Base-by-base conservation (phyloP, 2,888 invertebrate genomes). In the Brenthis ino region DNA sequence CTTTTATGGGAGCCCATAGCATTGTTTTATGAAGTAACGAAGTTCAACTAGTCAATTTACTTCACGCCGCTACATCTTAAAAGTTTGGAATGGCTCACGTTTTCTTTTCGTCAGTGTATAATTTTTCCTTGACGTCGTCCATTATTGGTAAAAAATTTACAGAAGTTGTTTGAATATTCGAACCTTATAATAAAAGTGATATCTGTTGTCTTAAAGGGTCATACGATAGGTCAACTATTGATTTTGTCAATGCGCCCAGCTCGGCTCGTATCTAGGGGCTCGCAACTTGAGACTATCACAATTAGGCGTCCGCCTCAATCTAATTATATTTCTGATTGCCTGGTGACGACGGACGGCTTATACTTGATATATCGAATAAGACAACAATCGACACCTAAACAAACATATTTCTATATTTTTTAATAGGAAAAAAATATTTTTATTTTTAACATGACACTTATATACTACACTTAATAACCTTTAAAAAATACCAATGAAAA, bases 291-390 rank as follows among this genome's bases (percentile, higher is more conserved):
- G 90, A 89, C 87, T 86, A 80, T 85, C 85, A 89, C 91, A 91
- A 91, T 91, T 91, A 91, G 88, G 82, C 82, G 80, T 78, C 83
- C 83, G 85, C 84, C 88, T 86, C 86, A 83, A 91, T 89, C 87
- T 91, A 91, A 92, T 92, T 92, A 91, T 91, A 91, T 90, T 89
- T 89, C 87, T 88, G 89, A 92, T 92, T 89, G 88, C 82, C 80
- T 81, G 79, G 81, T 80, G 61, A 67, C 61, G 70, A 72, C 67
- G 66, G 60, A 67, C 60, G 61, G 67, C 65, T 69, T 67, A 67
- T 69, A 69, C 54, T 56, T 55, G 56, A 71, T 37, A 63, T 69
- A 67, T 71, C 66, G 57, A 69, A 69, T 69, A 68, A 65, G 20
- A 64, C 20, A 57, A 55, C 50, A 56, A 60, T 66, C 57, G 28